These are phyloP conservation scores for Muraenolepis orangiensis DNA, from an alignment of 2,797 vertebrate species.

Conservation along the genomic window DNA sequence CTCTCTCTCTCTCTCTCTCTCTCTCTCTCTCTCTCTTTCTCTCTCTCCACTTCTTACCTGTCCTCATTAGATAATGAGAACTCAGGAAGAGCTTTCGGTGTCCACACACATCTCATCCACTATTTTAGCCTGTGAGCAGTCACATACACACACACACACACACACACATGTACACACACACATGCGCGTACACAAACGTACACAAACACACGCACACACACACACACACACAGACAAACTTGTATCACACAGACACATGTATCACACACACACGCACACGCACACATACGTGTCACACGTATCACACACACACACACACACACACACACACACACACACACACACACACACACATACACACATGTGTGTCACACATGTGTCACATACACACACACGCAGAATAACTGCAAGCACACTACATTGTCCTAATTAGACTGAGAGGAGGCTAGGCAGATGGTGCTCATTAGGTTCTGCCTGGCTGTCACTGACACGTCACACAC, in stretches of 20 bases:
- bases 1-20: slow-evolving; percentile 13
- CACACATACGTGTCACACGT: background rate
- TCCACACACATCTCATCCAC: slow-evolving; percentile 5
- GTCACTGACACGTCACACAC: slow-evolving; percentile 41
- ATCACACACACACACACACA: background rate
- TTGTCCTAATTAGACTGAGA: slow-evolving; percentile 51
- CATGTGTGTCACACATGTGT: background rate
- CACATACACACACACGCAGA: slow-evolving; percentile 7
- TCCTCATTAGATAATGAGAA: slow-evolving; percentile 45
- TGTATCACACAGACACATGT: background rate
- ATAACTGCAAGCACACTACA: slow-evolving; percentile 26
- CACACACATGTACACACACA: background rate
- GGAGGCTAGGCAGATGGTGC: slow-evolving; percentile 60
- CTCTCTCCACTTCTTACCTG: slow-evolving; percentile 19
- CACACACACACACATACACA: background rate
- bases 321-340: background rate
- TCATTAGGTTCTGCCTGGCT: slow-evolving; percentile 57
- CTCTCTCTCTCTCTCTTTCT: background rate
- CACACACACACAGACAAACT: background rate
- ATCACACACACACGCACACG: background rate
- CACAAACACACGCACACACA: slow-evolving; percentile 1
- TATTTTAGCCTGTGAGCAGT: no score
- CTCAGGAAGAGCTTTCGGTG: slow-evolving; percentile 34
- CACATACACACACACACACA: background rate
- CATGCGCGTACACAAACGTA: background rate